Evolutionary conservation across 2,797 vertebrate species (phyloP).

Genomic region (Labeo calbasu): DNA sequence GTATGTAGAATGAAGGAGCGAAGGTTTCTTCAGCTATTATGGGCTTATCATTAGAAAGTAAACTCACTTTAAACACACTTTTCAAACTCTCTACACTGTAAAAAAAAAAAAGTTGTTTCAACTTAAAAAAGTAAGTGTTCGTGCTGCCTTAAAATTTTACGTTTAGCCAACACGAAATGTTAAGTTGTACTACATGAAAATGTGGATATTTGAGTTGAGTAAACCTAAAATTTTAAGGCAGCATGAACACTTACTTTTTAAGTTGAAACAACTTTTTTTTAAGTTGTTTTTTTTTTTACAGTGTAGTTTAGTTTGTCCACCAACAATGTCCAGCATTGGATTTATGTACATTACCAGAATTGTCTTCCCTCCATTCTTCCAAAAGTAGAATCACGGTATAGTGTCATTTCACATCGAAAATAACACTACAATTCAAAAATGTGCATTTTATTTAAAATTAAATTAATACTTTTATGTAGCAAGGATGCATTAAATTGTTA

Average conservation of each 20-base stretch:
- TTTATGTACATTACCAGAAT: background rate
- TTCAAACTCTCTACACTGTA: background rate
- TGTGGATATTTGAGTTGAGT: too few species aligned
- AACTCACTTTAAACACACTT: background rate
- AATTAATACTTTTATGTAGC: background rate
- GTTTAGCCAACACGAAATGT: too few species aligned
- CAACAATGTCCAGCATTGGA: background rate
- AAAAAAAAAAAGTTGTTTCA: too few species aligned
- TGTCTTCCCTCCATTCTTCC: background rate
- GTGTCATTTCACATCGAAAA: background rate
- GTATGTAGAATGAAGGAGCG: background rate
- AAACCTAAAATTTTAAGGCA: too few species aligned
- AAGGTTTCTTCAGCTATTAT: background rate
- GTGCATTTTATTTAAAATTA: background rate
- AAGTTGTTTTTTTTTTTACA: too few species aligned
- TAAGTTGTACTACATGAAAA: too few species aligned
- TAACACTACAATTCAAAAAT: background rate
- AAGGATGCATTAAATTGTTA: background rate
- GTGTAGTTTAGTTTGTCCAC: too few species aligned
- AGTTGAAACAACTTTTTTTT: too few species aligned
- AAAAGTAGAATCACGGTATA: background rate
- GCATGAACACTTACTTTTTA: too few species aligned
- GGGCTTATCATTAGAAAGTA: background rate
- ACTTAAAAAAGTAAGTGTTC: too few species aligned
- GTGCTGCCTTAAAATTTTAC: too few species aligned